Conservation (phyloP, 2,888 invertebrate genomes). For the Zhuqinia jingwanae region DNA sequence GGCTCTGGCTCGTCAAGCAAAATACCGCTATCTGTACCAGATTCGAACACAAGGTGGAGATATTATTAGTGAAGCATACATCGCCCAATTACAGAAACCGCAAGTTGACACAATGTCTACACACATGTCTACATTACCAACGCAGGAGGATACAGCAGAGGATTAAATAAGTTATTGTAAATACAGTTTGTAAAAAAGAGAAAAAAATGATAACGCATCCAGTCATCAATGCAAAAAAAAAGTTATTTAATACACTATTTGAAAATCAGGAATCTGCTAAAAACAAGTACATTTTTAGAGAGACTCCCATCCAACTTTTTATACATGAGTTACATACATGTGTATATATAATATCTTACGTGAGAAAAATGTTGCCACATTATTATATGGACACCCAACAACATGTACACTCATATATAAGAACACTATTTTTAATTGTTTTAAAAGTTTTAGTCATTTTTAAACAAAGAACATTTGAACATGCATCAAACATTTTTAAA, state of each 20-base stretch:
- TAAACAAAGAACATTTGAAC: neutral
- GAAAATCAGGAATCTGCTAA: neutral
- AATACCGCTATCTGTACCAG: constrained; percentile 95
- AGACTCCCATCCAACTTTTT: constrained; percentile 35
- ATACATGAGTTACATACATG: neutral
- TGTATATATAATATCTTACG: too few relatives aligned
- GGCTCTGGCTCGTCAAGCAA: constrained; percentile 87
- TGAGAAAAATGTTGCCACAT: too few relatives aligned
- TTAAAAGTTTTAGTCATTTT: neutral
- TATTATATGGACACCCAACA: neutral
- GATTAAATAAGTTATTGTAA: constrained; percentile 46
- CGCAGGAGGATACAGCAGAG: constrained; percentile 70
- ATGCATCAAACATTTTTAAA: neutral
- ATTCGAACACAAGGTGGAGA: constrained; percentile 94
- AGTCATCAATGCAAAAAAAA: constrained; percentile 4
- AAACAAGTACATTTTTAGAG: constrained; percentile 25
- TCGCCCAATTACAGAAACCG: constrained; percentile 77
- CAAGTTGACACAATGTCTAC: constrained; percentile 78
- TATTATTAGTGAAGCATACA: constrained; percentile 89
- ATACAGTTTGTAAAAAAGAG: neutral
- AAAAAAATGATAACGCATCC: neutral
- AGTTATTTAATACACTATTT: neutral
- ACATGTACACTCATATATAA: neutral
- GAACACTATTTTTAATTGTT: neutral
- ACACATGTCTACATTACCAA: constrained; percentile 77